Evolutionary conservation across 64 coral and sea anemone species (phyloP).

Genomic region (Stylophora pistillata): DNA sequence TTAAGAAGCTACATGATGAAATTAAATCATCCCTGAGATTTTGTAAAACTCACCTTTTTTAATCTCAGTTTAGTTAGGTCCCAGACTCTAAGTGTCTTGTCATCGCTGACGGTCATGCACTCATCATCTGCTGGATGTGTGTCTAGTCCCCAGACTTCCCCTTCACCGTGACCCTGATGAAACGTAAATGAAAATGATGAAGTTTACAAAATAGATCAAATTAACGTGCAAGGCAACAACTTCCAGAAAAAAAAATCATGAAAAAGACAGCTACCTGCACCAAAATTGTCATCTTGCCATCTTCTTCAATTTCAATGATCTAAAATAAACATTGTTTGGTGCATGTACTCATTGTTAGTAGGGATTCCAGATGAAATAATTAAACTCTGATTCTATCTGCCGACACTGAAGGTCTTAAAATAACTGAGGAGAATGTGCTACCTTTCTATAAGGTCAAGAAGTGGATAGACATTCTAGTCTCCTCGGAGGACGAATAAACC

Average conservation of each 20-base stretch:
- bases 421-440: no score
- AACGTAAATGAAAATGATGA: neutral
- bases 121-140: constrained; percentile 89
- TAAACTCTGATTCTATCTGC: neutral
- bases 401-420: no score
- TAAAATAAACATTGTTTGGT: constrained; percentile 16
- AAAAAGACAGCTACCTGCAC: constrained; percentile 70
- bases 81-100: constrained; percentile 93
- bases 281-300: constrained; percentile 93
- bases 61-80: constrained; percentile 83
- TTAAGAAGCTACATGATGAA: no score
- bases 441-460: no score
- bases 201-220: neutral
- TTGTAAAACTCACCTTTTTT: constrained; percentile 51
- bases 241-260: neutral
- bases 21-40: neutral
- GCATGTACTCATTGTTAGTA: neutral
- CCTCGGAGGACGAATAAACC: no score
- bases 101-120: constrained; percentile 94
- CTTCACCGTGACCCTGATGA: constrained; percentile 87
- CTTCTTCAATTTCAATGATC: constrained; percentile 92
- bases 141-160: constrained; percentile 98
- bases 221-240: neutral
- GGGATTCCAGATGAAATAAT: neutral
- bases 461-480: no score